These are phyloP conservation scores for Automeris io DNA, from an alignment of 2,888 invertebrate genomes.

Conservation along the genomic window DNA sequence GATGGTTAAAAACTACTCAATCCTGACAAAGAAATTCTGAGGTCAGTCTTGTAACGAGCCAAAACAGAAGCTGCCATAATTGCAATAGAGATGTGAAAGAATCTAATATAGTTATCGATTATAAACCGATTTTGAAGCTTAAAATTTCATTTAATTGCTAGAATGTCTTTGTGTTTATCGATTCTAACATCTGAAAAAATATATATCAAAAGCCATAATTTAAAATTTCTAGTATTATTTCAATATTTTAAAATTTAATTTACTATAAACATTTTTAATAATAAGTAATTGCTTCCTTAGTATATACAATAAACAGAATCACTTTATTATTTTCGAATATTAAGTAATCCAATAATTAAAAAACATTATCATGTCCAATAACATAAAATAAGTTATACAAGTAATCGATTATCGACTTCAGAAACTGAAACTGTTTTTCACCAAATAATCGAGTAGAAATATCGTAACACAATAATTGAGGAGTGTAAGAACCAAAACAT, in stretches of 20 bases:
- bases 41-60: constrained; percentile 26
- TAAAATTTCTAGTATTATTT: no score
- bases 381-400: background rate
- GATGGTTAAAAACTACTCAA: constrained; percentile 8
- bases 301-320: background rate
- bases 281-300: background rate
- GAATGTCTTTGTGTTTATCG: no score
- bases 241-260: no score
- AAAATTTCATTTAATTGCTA: no score
- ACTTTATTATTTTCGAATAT: background rate
- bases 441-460: background rate
- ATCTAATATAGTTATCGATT: constrained; percentile 14
- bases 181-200: no score
- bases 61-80: constrained; percentile 16
- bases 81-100: constrained; percentile 11
- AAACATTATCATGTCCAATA: background rate
- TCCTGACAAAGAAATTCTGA: constrained; percentile 17
- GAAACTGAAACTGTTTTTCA: background rate
- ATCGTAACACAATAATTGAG: background rate
- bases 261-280: background rate
- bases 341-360: background rate
- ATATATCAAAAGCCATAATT: no score
- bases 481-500: no score
- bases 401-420: background rate
- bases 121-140: no score